phyloP scores from a whole-genome alignment of 2,888 invertebrate species.

The Arctia plantaginis region DNA sequence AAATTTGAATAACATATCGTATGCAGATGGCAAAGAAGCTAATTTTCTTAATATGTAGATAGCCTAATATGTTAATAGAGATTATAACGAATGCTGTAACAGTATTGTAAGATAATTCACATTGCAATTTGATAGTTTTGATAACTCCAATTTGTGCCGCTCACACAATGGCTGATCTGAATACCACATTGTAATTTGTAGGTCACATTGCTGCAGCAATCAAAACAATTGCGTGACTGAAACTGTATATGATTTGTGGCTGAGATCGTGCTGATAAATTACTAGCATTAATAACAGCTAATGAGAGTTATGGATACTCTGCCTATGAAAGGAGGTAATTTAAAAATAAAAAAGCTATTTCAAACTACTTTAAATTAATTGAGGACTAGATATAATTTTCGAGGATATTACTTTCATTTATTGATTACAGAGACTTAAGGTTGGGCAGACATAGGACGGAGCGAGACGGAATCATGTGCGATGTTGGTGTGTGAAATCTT shows the following conservation, averaged over 20 bases:
- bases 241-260: constrained; percentile 54
- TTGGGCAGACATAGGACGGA: background rate
- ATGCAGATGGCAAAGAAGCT: background rate
- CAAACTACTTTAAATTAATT: constrained; percentile 5
- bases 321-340: constrained; percentile 15
- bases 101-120: constrained; percentile 36
- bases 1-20: background rate
- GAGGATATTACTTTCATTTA: constrained; percentile 6
- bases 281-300: constrained; percentile 35
- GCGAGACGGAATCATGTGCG: background rate
- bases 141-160: constrained; percentile 59
- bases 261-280: constrained; percentile 58
- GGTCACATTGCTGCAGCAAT: constrained; percentile 68
- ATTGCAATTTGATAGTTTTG: constrained; percentile 49
- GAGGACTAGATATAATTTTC: background rate
- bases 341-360: background rate
- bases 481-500: background rate
- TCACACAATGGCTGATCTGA: constrained; percentile 59
- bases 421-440: background rate
- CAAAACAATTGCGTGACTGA: constrained; percentile 66
- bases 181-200: constrained; percentile 61
- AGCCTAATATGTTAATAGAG: constrained; percentile 28
- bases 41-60: constrained; percentile 19
- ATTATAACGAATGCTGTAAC: constrained; percentile 29
- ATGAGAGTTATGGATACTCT: constrained; percentile 27